Evolutionary conservation across 2,888 invertebrate genomes (phyloP).

Genomic region (Amphipyra berbera): DNA sequence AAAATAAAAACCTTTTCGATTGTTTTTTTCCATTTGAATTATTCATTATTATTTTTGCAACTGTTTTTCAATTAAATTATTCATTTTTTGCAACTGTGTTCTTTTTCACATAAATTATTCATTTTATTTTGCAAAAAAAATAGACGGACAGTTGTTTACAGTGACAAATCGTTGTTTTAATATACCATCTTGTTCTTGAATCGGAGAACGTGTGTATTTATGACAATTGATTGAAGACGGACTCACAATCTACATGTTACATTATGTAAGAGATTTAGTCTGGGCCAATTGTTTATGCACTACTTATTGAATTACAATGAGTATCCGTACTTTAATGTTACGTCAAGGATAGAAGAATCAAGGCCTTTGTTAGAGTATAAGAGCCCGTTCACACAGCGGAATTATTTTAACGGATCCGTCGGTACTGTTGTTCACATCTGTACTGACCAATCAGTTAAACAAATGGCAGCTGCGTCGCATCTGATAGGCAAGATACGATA

Average conservation of each 20-base stretch:
- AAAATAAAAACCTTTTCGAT: conserved; percentile 24
- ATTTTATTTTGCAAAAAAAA: conserved; percentile 6
- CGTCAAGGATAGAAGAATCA: conserved; percentile 14
- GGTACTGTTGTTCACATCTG: too few species aligned
- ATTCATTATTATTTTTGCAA: conserved; percentile 25
- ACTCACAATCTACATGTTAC: conserved; percentile 7
- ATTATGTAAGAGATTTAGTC: conserved; percentile 24
- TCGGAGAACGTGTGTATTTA: background rate
- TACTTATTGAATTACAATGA: conserved; percentile 45
- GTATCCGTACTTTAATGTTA: background rate
- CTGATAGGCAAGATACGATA: too few species aligned
- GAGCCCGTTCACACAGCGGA: too few species aligned
- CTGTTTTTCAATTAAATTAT: conserved; percentile 6
- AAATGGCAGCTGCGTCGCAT: too few species aligned
- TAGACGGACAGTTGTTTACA: conserved; percentile 4
- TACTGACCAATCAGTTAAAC: too few species aligned
- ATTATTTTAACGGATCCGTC: too few species aligned
- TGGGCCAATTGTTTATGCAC: conserved; percentile 28
- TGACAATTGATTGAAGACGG: background rate
- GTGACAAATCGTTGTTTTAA: conserved; percentile 9
- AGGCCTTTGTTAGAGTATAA: too few species aligned
- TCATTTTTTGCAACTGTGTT: conserved; percentile 9
- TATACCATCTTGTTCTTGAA: conserved; percentile 12
- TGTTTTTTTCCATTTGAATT: conserved; percentile 16
- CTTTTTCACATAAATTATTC: conserved; percentile 12